phyloP scores from a whole-genome alignment of 2,113 vertebrate species.

The Pleuronectes platessa region DNA sequence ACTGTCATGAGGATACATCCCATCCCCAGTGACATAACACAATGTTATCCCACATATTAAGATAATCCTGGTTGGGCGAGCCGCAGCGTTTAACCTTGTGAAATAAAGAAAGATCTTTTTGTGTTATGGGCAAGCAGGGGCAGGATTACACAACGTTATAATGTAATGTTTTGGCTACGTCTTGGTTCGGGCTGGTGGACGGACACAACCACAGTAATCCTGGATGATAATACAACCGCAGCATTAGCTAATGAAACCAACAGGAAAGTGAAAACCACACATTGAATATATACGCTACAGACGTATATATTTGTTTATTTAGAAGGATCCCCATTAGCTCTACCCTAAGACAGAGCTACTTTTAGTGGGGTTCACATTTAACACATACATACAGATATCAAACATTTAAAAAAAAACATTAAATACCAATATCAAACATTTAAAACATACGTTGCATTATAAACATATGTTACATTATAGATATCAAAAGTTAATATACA shows the following conservation, averaged over 20 bases:
- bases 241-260: constrained; percentile 71
- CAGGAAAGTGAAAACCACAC: constrained; percentile 34
- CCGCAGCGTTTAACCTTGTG: constrained; percentile 69
- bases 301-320: neutral
- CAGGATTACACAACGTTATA: constrained; percentile 64
- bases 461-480: no score
- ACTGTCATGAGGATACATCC: constrained; percentile 68
- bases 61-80: constrained; percentile 65
- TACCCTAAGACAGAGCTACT: no score
- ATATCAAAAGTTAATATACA: no score
- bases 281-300: neutral
- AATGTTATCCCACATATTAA: constrained; percentile 74
- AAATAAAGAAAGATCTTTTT: constrained; percentile 59
- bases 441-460: no score
- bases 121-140: constrained; percentile 30
- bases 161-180: constrained; percentile 61
- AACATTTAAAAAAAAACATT: no score
- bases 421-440: no score
- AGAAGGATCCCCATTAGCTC: no score
- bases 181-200: constrained; percentile 52
- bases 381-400: no score
- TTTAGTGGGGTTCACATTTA: no score
- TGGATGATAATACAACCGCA: constrained; percentile 37
- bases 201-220: constrained; percentile 61
- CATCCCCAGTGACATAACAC: constrained; percentile 73